A percentile compares a stretch with the other conserved stretches of the same genome.
These are phyloP conservation scores for Trichopoda pennipes DNA, from an alignment of 2,888 invertebrate genomes.

Conservation along the genomic window DNA sequence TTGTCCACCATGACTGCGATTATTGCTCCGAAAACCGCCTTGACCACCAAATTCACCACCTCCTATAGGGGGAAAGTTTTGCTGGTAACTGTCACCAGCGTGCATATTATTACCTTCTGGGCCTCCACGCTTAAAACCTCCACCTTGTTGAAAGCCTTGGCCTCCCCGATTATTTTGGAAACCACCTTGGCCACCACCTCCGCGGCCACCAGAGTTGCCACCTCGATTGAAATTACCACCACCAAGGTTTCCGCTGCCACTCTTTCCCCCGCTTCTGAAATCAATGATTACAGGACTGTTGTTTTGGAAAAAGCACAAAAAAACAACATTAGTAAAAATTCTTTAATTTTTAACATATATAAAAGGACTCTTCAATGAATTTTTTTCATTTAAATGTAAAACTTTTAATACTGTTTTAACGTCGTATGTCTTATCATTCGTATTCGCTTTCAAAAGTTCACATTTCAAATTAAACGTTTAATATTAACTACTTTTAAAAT, in stretches of 20 bases:
- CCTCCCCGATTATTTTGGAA: slow-evolving; percentile 72
- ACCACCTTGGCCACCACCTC: slow-evolving; percentile 78
- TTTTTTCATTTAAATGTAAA: too few relatives aligned
- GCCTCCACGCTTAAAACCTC: slow-evolving; percentile 79
- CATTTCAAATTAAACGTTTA: too few relatives aligned
- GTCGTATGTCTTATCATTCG: too few relatives aligned
- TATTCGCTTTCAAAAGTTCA: too few relatives aligned
- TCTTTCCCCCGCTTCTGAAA: slow-evolving; percentile 30
- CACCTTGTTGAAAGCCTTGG: slow-evolving; percentile 73
- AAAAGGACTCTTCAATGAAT: too few relatives aligned
- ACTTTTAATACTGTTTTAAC: too few relatives aligned
- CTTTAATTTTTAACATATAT: background rate
- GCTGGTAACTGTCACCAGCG: slow-evolving; percentile 73
- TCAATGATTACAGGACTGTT: slow-evolving; percentile 40
- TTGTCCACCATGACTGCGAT: slow-evolving; percentile 63
- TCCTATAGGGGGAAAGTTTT: slow-evolving; percentile 77
- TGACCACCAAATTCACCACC: slow-evolving; percentile 44
- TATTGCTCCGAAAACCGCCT: slow-evolving; percentile 46
- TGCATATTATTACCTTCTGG: slow-evolving; percentile 69
- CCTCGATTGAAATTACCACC: slow-evolving; percentile 73
- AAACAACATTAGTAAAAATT: background rate
- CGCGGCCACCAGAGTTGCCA: slow-evolving; percentile 76
- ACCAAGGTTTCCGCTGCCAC: slow-evolving; percentile 55
- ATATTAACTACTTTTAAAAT: too few relatives aligned
- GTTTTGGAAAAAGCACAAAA: background rate